A percentile compares a stretch with the other conserved stretches of the same genome.
Evolutionary conservation across 2,888 invertebrate genomes (phyloP).

Genomic region (Sympetrum striolatum): DNA sequence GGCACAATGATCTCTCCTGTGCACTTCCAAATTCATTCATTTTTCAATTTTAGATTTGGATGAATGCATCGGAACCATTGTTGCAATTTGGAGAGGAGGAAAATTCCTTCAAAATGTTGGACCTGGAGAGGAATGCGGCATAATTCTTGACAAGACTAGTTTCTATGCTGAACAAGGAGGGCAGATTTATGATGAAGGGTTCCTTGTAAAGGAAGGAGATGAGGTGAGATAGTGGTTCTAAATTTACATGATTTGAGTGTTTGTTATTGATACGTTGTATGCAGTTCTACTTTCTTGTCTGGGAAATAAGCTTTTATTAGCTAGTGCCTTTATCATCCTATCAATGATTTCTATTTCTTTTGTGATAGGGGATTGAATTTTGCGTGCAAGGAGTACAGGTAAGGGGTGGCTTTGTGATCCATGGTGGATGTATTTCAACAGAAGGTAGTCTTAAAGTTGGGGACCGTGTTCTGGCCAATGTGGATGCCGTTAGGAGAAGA

Average conservation of each 20-base stretch:
- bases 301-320: background rate
- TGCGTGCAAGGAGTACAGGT: conserved; percentile 92
- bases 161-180: conserved; percentile 99
- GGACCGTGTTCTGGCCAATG: conserved; percentile 79
- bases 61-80: conserved; percentile 75
- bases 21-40: no score
- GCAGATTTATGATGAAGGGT: conserved; percentile 96
- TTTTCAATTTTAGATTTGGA: conserved; percentile 65
- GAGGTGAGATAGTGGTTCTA: conserved; percentile 62
- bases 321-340: background rate
- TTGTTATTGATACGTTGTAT: background rate
- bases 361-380: conserved; percentile 76
- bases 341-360: background rate
- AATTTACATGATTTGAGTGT: background rate
- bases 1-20: no score
- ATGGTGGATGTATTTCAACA: conserved; percentile 84
- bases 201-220: conserved; percentile 80
- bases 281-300: background rate
- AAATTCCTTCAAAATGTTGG: conserved; percentile 83
- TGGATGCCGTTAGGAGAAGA: conserved; percentile 85
- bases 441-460: conserved; percentile 75
- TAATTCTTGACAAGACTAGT: conserved; percentile 88
- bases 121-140: conserved; percentile 88
- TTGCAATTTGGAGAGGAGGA: conserved; percentile 81
- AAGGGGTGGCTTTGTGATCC: conserved; percentile 93